phyloP scores from a whole-genome alignment of 2,888 invertebrate species.

The Conistra vaccinii region DNA sequence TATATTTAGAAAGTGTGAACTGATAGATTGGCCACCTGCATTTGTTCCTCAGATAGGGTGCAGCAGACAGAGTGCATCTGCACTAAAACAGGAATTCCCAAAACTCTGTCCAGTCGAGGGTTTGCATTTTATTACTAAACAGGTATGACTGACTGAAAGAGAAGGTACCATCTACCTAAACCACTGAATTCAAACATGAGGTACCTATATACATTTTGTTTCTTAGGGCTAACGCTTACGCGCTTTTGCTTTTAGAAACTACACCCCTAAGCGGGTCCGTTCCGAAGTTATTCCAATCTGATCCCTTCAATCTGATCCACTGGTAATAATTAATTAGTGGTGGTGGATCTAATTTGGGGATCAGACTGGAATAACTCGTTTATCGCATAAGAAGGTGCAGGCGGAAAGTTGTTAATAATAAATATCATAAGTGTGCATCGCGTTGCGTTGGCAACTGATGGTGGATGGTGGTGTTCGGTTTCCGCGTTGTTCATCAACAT shows the following conservation, averaged over 20 bases:
- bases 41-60: too few relatives aligned
- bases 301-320: background rate
- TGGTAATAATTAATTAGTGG: background rate
- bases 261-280: background rate
- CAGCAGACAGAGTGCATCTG: background rate
- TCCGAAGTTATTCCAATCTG: background rate
- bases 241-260: background rate
- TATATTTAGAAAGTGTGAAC: background rate
- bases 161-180: background rate
- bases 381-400: background rate
- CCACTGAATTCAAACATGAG: background rate
- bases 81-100: too few relatives aligned
- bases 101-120: background rate
- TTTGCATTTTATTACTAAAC: background rate
- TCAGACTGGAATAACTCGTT: background rate
- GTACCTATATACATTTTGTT: background rate
- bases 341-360: background rate
- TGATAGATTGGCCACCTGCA: background rate
- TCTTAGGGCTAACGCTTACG: background rate
- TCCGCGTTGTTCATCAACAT: slow-evolving; percentile 20
- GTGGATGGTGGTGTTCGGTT: slow-evolving; percentile 3
- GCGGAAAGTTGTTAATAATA: background rate
- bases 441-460: slow-evolving; percentile 12
- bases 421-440: background rate
- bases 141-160: background rate